phyloP scores from a whole-genome alignment of 2,113 vertebrate genomes.

The Hoplias malabaricus region DNA sequence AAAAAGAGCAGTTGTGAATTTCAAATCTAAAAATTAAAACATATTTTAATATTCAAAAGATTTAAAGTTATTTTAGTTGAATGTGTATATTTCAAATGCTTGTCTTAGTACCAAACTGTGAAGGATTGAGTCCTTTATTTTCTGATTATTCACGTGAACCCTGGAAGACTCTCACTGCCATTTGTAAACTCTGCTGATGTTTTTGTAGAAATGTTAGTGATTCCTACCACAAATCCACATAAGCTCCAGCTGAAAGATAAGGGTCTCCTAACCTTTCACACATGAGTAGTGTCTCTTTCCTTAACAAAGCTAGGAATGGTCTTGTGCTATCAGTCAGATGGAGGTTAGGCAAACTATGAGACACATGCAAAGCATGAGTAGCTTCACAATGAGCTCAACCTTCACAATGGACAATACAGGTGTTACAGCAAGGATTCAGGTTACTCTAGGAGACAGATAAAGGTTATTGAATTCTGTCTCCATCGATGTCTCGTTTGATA shows the following conservation, averaged over 20 bases:
- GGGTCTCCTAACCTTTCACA: slow-evolving; percentile 42
- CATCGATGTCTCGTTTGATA: not conserved
- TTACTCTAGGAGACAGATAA: not conserved
- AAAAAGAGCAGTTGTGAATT: no score
- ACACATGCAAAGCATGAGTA: slow-evolving; percentile 37
- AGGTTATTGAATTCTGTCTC: not conserved
- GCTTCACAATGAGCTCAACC: not conserved
- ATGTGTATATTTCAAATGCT: not conserved
- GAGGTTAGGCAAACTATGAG: slow-evolving; percentile 36
- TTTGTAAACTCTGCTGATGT: not conserved
- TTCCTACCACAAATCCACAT: slow-evolving; percentile 11
- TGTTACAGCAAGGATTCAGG: not conserved
- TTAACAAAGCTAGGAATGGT: not conserved
- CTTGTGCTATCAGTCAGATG: slow-evolving; percentile 21
- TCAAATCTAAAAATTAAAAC: no score
- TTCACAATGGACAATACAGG: not conserved
- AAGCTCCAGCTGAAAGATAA: slow-evolving; percentile 32
- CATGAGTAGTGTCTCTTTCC: slow-evolving; percentile 18
- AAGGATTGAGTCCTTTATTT: not conserved
- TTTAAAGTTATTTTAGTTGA: not conserved
- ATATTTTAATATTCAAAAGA: no score
- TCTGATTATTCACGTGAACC: not conserved
- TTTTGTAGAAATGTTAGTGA: not conserved
- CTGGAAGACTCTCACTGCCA: not conserved
- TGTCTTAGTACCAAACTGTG: not conserved